phyloP scores from a whole-genome alignment of 2,888 invertebrate genomes.

The Harmothoe impar region DNA sequence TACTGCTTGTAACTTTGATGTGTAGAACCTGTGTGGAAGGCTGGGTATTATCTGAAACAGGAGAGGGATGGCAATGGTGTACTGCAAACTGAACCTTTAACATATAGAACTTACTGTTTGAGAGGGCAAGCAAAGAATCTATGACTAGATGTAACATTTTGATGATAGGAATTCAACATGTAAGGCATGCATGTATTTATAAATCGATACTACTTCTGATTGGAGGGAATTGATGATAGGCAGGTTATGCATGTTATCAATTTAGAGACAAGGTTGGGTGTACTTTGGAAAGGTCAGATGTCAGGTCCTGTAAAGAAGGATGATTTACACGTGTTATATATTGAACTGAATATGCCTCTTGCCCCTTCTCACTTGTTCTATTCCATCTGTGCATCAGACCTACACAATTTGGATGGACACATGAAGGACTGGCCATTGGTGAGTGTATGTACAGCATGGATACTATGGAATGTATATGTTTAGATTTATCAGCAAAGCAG shows the following conservation, averaged over 20 bases:
- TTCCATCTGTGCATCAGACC: too few species aligned
- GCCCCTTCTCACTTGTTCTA: too few species aligned
- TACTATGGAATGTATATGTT: too few species aligned
- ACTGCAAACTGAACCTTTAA: neutral
- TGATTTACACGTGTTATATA: neutral
- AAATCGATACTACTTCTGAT: neutral
- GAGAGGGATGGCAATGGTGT: neutral
- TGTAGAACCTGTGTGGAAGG: neutral
- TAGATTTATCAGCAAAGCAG: too few species aligned
- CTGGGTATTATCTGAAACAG: neutral
- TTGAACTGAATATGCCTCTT: neutral
- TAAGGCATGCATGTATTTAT: neutral
- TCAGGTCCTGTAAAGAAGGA: neutral
- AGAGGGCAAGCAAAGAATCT: neutral
- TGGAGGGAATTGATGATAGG: neutral
- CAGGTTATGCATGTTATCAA: neutral
- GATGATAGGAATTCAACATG: neutral
- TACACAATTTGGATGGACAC: too few species aligned
- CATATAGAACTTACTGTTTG: neutral
- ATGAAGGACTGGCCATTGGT: too few species aligned
- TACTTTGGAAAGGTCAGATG: neutral
- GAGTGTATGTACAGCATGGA: too few species aligned
- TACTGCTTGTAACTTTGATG: too few species aligned
- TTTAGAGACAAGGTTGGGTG: constrained; percentile 22
- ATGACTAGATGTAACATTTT: constrained; percentile 7